A percentile compares a stretch with the other conserved stretches of the same genome.
phyloP scores from a whole-genome alignment of 1,140 invertebrate genomes.

The Drosophila pseudoobscura region DNA sequence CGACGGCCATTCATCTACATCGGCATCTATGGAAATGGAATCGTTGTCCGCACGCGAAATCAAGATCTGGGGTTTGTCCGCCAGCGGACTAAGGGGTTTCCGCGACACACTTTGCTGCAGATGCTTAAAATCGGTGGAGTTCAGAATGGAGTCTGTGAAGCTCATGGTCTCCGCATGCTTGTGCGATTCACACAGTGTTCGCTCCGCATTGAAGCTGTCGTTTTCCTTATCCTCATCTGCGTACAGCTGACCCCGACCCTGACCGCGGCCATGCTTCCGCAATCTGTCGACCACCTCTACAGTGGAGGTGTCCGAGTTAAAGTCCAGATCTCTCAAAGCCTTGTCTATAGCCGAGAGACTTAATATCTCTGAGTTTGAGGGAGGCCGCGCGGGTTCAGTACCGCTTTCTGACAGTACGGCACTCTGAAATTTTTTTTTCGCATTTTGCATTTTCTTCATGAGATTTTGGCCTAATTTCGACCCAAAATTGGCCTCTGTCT shows the following conservation, averaged over 20 bases:
- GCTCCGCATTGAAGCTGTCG: conserved; percentile 26
- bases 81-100: conserved; percentile 69
- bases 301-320: conserved; percentile 63
- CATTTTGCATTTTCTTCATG: conserved; percentile 42
- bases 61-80: conserved; percentile 50
- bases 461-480: conserved; percentile 48
- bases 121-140: conserved; percentile 64
- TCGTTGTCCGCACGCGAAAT: conserved; percentile 39
- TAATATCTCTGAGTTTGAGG: conserved; percentile 63
- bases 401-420: conserved; percentile 13
- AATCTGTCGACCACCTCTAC: conserved; percentile 51
- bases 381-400: conserved; percentile 20
- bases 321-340: conserved; percentile 58
- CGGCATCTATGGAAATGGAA: conserved; percentile 41
- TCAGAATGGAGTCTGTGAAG: conserved; percentile 71
- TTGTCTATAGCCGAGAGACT: conserved; percentile 75
- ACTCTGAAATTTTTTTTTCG: conserved; percentile 37
- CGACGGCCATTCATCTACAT: conserved; percentile 72
- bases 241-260: background rate
- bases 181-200: conserved; percentile 47
- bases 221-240: conserved; percentile 56
- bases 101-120: conserved; percentile 61
- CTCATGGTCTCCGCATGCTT: conserved; percentile 69
- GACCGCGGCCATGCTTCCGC: conserved; percentile 22
- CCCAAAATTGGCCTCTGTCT: conserved; percentile 17